Evolutionary conservation across 1,140 invertebrate genomes (phyloP).

Genomic region (Sitophilus oryzae): DNA sequence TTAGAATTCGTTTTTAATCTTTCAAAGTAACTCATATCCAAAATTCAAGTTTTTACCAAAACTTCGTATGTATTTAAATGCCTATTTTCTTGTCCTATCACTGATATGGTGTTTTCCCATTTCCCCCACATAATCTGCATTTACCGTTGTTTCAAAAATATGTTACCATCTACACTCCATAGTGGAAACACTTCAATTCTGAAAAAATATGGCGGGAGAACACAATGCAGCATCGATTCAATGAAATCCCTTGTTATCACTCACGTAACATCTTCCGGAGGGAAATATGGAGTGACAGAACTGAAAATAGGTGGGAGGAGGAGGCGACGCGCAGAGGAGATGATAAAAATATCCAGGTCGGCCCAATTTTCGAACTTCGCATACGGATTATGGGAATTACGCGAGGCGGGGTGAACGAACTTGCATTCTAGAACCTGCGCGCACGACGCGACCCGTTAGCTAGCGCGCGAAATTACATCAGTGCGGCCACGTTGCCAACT

Average conservation of each 20-base stretch:
- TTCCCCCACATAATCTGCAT: no score
- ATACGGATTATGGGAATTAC: conserved; percentile 14
- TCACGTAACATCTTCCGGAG: background rate
- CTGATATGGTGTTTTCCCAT: no score
- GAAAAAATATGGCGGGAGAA: no score
- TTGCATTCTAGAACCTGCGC: conserved; percentile 13
- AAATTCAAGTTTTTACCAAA: no score
- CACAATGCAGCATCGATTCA: no score
- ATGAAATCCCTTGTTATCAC: background rate
- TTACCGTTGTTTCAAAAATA: no score
- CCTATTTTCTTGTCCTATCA: no score
- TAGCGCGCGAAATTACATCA: conserved; percentile 11
- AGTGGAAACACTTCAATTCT: no score
- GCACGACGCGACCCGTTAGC: conserved; percentile 7
- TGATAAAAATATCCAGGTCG: conserved; percentile 4
- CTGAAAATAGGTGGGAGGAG: background rate
- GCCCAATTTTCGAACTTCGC: conserved; percentile 11
- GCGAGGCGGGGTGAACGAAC: conserved; percentile 11
- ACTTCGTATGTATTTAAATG: no score
- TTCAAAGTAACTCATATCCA: no score
- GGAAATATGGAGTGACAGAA: background rate
- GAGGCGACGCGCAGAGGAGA: background rate
- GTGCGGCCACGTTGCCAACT: conserved; percentile 7
- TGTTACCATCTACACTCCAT: no score
- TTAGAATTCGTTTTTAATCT: no score